Base-by-base conservation (phyloP, 2,888 invertebrate genomes). In the Euproctis similis region DNA sequence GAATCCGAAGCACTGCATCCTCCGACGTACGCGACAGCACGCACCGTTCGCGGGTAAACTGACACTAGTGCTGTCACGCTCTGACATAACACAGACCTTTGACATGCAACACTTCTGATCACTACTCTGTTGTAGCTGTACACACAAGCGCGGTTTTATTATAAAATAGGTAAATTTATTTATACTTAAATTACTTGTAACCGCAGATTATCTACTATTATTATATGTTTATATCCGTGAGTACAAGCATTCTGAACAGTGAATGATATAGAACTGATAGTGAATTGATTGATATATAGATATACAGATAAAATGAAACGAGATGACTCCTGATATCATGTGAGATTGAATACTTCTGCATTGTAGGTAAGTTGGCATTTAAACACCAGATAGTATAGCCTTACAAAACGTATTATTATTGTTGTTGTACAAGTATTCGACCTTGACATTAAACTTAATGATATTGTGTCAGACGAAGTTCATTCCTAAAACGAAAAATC, bases 1-100 rank as follows among this genome's bases (percentile, higher is more conserved):
- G 56, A 81, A 72, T 62, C 81, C 81, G 45, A 84, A 84, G 56
- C 84, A 84, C 69, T 78, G 81, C 77, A 84, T 82, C 49, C 69
- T 80, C 23, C 80, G 55, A 42, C 82, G 81, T 69, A 75, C 70
- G 56, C 80, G 80, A 50, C 82, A 82, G 51, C 82, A 84, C 20
- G 73, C 66, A 47, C 75, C 69, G 35, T 42, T 59, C 36, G 61
- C 63, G 35, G 56, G 63, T 46, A 71, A 68, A 49, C 67, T 72
- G 37, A 71, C 55, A 69, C 77, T 80, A 52, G 46, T 53, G 52
- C 56, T 69, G 63, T 82, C 82, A 48, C 71, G 64, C 47, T 77
- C 80, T 48, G 77, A 73, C 82, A 81, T 80, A 49, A 58, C 61
- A 53, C 42, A 43, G 59, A 59, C 60, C 70, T 66, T 55, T 64